Percentiles rank a stretch among this genome's conserved stretches.
Evolutionary conservation across 64 coral and sea anemone genomes (phyloP).

Genomic region (Stylophora pistillata): DNA sequence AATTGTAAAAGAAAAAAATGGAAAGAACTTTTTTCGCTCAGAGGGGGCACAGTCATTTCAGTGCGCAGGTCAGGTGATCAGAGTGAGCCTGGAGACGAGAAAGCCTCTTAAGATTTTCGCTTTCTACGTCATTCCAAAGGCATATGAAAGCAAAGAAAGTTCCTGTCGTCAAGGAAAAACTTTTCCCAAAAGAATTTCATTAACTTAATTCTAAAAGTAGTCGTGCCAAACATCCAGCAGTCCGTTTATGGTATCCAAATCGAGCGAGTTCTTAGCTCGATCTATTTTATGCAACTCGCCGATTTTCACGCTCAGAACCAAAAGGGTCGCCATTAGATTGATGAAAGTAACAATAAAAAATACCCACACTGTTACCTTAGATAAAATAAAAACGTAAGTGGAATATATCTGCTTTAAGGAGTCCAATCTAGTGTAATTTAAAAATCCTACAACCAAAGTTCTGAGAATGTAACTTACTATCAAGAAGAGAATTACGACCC

Average conservation of each 20-base stretch:
- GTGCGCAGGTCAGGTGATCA: no score
- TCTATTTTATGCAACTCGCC: background rate
- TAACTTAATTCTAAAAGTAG: background rate
- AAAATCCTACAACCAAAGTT: background rate
- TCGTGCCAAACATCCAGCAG: background rate
- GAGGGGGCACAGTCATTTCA: no score
- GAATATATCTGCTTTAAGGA: background rate
- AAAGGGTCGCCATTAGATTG: background rate
- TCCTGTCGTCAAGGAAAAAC: background rate
- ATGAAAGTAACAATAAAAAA: background rate
- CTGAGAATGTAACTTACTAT: background rate
- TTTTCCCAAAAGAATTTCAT: conserved; percentile 5
- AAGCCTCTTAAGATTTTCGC: no score
- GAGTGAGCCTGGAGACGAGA: no score
- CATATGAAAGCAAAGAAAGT: background rate
- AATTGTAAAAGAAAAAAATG: no score
- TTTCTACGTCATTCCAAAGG: no score
- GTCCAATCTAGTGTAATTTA: background rate
- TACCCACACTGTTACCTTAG: background rate
- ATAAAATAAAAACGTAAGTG: background rate
- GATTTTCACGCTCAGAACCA: background rate
- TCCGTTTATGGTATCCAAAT: background rate
- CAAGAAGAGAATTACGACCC: background rate
- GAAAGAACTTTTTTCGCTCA: no score
- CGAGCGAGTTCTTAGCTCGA: background rate